Conservation (phyloP, 2,797 vertebrate species). For the Enteromius anoplus region DNA sequence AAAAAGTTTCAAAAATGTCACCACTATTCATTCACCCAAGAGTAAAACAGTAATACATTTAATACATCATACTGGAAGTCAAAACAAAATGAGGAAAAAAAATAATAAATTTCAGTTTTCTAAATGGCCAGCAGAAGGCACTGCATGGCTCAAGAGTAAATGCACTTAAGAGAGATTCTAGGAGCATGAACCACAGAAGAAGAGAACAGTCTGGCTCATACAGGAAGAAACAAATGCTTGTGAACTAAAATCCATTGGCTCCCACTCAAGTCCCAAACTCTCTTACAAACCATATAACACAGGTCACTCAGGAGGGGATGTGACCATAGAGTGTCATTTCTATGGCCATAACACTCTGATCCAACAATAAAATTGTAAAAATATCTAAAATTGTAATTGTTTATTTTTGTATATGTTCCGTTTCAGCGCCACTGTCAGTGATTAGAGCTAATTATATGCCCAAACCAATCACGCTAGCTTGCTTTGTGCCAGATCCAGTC, state of each 20-base stretch:
- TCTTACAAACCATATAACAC: slow-evolving; percentile 28
- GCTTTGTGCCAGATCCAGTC: slow-evolving; percentile 40
- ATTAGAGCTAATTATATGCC: slow-evolving; percentile 32
- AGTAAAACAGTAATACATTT: slow-evolving; percentile 58
- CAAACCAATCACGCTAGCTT: slow-evolving; percentile 24
- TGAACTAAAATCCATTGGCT: slow-evolving; percentile 28
- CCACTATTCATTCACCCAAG: slow-evolving; percentile 62
- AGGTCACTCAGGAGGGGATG: slow-evolving; percentile 5
- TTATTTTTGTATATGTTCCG: slow-evolving; percentile 12
- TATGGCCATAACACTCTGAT: slow-evolving; percentile 43
- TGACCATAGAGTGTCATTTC: slow-evolving; percentile 1
- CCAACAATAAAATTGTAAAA: slow-evolving; percentile 27
- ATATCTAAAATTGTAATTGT: slow-evolving; percentile 26
- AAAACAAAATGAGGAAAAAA: slow-evolving; percentile 55
- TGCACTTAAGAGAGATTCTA: slow-evolving; percentile 59
- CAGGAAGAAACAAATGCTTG: slow-evolving; percentile 37
- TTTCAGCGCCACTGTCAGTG: slow-evolving; percentile 26
- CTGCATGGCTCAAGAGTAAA: slow-evolving; percentile 54
- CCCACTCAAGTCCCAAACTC: slow-evolving; percentile 28
- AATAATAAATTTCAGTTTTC: slow-evolving; percentile 51
- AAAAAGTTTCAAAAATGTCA: slow-evolving; percentile 74
- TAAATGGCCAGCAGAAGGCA: slow-evolving; percentile 61
- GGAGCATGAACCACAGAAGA: slow-evolving; percentile 46
- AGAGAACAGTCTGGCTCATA: slow-evolving; percentile 33
- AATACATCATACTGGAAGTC: slow-evolving; percentile 58